Conservation (phyloP, 2,797 vertebrate genomes). For the Selene dorsalis region DNA sequence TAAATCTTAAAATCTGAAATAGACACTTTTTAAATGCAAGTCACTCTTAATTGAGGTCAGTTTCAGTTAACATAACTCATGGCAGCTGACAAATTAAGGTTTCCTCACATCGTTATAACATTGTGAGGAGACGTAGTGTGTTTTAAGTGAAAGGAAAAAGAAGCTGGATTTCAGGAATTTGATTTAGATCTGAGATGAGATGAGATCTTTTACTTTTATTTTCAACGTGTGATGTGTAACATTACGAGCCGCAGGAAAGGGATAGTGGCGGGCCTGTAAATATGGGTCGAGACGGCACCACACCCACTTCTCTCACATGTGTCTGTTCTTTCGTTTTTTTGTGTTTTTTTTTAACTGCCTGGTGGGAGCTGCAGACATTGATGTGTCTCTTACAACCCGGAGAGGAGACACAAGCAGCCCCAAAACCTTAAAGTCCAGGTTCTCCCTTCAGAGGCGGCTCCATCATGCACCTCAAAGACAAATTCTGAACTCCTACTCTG, state of each 20-base stretch:
- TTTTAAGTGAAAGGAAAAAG: conserved; percentile 59
- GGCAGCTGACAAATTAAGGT: conserved; percentile 73
- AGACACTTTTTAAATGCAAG: conserved; percentile 82
- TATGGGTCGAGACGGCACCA: conserved; percentile 82
- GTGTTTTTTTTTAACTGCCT: conserved; percentile 79
- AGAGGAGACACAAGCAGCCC: conserved; percentile 21
- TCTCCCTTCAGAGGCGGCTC: conserved; percentile 19
- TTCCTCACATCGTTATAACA: conserved; percentile 69
- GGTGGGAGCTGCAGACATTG: conserved; percentile 86
- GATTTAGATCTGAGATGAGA: conserved; percentile 7
- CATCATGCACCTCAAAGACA: background rate
- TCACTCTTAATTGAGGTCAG: conserved; percentile 86
- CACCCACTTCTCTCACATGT: conserved; percentile 85
- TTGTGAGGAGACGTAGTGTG: conserved; percentile 53
- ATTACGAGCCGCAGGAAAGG: conserved; percentile 53
- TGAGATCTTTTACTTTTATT: conserved; percentile 51
- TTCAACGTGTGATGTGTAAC: conserved; percentile 51
- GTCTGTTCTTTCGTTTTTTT: conserved; percentile 87
- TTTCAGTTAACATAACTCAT: conserved; percentile 80
- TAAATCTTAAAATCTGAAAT: conserved; percentile 82
- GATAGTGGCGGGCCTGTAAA: conserved; percentile 72
- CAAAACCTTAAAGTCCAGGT: conserved; percentile 18
- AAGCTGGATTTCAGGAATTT: conserved; percentile 52
- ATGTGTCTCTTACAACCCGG: conserved; percentile 46
- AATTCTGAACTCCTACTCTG: background rate